phyloP scores from a whole-genome alignment of 1,140 invertebrate species.

The Camponotus floridanus region DNA sequence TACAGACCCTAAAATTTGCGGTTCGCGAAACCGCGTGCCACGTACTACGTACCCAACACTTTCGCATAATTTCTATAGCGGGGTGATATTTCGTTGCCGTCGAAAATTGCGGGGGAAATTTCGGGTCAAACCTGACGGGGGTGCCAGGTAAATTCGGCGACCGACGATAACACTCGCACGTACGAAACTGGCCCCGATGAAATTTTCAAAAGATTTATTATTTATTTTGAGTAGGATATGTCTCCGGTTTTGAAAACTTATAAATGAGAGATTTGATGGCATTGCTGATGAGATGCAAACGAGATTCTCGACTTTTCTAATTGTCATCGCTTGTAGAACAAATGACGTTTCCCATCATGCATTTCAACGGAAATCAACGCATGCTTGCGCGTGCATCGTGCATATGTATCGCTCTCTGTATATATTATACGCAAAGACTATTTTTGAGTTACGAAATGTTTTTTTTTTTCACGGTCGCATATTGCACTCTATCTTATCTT shows the following conservation, averaged over 20 bases:
- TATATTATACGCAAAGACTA: neutral
- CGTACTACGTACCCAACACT: constrained; percentile 48
- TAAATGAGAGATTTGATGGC: too few relatives aligned
- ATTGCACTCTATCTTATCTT: constrained; percentile 45
- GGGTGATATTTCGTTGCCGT: constrained; percentile 24
- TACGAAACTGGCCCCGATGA: neutral
- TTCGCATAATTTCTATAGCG: constrained; percentile 42
- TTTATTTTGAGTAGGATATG: neutral
- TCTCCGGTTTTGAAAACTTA: neutral
- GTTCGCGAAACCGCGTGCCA: constrained; percentile 43
- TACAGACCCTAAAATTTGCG: constrained; percentile 58
- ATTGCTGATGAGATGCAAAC: neutral
- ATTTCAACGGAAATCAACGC: neutral
- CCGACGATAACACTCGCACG: constrained; percentile 19
- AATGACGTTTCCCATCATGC: neutral
- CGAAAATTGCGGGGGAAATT: constrained; percentile 54
- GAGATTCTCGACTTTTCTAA: neutral
- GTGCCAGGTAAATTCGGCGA: constrained; percentile 21
- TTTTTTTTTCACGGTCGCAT: constrained; percentile 19
- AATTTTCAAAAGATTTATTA: neutral
- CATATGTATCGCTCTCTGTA: neutral
- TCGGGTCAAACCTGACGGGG: constrained; percentile 44
- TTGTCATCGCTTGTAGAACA: neutral
- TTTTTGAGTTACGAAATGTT: constrained; percentile 36
- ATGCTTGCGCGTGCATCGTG: neutral